Conservation (phyloP, 2,113 vertebrate species). For the Pimephales promelas region DNA sequence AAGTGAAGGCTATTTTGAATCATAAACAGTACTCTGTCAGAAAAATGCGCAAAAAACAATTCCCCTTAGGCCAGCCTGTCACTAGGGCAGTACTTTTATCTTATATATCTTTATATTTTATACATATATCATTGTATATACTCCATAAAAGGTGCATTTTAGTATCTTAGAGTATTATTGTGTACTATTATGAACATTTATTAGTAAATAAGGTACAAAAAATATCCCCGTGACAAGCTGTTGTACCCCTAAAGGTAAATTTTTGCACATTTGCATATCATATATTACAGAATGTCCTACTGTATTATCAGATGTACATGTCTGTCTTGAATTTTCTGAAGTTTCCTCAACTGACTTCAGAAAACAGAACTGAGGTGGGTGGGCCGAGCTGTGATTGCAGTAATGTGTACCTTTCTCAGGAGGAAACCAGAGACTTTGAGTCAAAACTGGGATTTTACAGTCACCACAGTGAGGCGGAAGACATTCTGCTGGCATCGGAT, state of each 20-base stretch:
- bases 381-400: not conserved
- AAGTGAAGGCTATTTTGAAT: not conserved
- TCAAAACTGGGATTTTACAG: constrained; percentile 43
- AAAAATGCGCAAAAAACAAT: too few relatives aligned
- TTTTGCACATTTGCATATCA: not conserved
- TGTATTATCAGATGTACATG: not conserved
- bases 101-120: too few relatives aligned
- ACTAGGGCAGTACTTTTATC: too few relatives aligned
- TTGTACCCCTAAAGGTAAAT: too few relatives aligned
- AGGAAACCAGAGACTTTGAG: constrained; percentile 28
- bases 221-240: too few relatives aligned
- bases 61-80: too few relatives aligned
- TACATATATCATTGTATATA: too few relatives aligned
- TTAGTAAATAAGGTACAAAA: too few relatives aligned
- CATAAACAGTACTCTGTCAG: not conserved
- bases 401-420: constrained; percentile 24
- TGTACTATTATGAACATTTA: too few relatives aligned
- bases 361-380: constrained; percentile 16
- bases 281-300: not conserved
- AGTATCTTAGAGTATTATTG: too few relatives aligned
- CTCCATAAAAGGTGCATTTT: too few relatives aligned
- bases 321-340: not conserved
- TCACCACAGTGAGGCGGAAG: constrained; percentile 37
- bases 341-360: not conserved
- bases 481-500: constrained; percentile 2